These are phyloP conservation scores for Prionace glauca DNA, from an alignment of 2,797 vertebrate genomes.

Conservation along the genomic window DNA sequence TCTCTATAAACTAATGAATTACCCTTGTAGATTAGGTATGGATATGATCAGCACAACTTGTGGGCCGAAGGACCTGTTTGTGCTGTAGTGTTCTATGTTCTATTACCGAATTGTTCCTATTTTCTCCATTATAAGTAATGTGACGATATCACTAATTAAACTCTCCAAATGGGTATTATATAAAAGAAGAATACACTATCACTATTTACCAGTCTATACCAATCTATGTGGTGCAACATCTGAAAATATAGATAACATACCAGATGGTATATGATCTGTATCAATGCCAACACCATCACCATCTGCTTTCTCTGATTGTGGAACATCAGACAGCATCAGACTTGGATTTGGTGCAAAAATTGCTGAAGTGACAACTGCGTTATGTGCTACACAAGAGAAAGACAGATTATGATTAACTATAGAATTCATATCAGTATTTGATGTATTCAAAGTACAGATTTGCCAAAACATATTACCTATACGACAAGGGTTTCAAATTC, in stretches of 20 bases:
- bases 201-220: not conserved
- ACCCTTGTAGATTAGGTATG: not conserved
- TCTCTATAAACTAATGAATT: not conserved
- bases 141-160: not conserved
- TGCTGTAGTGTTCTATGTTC: no score
- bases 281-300: slow-evolving; percentile 70
- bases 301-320: slow-evolving; percentile 74
- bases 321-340: slow-evolving; percentile 80
- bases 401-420: slow-evolving; percentile 39
- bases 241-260: slow-evolving; percentile 51
- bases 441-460: not conserved
- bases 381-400: slow-evolving; percentile 72
- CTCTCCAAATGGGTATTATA: slow-evolving; percentile 6
- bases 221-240: not conserved
- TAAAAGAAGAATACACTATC: not conserved
- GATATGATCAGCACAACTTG: no score
- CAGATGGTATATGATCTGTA: slow-evolving; percentile 80
- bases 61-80: no score
- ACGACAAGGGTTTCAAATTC: not conserved
- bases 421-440: not conserved
- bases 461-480: not conserved
- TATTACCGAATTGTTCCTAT: not conserved
- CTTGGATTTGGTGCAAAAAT: slow-evolving; percentile 90
- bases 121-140: not conserved
- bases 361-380: slow-evolving; percentile 94